Evolutionary conservation across 2,888 invertebrate species (phyloP), one percentile per base, ranked within the genome.

Genomic region (Yponomeuta plumbellus): DNA sequence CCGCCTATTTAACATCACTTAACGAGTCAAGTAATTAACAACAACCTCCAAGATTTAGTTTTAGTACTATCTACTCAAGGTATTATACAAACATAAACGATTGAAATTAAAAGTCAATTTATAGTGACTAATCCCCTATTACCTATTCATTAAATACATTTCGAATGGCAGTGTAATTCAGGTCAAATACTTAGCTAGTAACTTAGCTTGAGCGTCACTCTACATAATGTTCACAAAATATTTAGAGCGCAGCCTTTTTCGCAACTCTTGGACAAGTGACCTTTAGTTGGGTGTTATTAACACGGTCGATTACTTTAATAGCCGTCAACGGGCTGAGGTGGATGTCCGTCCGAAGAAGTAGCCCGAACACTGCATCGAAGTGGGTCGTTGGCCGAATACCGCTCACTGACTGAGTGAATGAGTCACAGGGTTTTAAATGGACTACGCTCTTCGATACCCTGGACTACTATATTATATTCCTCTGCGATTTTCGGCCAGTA

Each of bases 371-470:
- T 63, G 40, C 44, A 63, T 40, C 79, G 71, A 87, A 87, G 79
- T 89, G 76, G 89, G 88, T 88, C 88, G 85, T 83, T 87, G 88
- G 84, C 88, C 89, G 86, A 86, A 85, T 84, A 84, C 81, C 73
- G 66, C 75, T 76, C 74, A 73, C 78, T 76, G 78, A 52, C 44
- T 79, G 75, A 76, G 75, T 76, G 74, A 78, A 77, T 88, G 87
- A 87, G 77, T 87, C 85, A 86, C 77, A 73, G 74, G 75, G 76
- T 76, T 76, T 81, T 83, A 78, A 74, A 76, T 76, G 74, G 71
- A 78, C 76, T 78, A 77, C 78, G 81, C 61, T 23, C 61, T 52
- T 52, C 17, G 44, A 17, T 52, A 17, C 44, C 34, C 44, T 52
- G 44, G 17, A 17, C 44, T 13, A 2, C 44, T 52, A 52, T 52